phyloP scores from a whole-genome alignment of 35 echinoderm and acorn worm genomes.

The Lytechinus variegatus region DNA sequence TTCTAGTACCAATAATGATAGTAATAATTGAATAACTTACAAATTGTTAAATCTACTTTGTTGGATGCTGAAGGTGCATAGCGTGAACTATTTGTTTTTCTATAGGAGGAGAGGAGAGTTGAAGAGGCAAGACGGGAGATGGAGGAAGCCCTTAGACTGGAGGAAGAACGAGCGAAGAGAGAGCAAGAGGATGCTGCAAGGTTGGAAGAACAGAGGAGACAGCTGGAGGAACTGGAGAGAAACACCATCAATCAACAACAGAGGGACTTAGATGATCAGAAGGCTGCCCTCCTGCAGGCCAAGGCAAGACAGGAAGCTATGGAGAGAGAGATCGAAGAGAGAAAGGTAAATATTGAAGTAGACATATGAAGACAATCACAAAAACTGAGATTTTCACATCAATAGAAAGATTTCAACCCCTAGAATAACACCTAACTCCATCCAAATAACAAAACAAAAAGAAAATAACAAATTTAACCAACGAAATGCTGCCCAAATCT shows the following conservation, averaged over 20 bases:
- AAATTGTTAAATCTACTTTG: too few relatives aligned
- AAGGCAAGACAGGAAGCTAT: slow-evolving; percentile 47
- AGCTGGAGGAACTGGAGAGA: slow-evolving; percentile 70
- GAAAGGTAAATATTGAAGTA: background rate
- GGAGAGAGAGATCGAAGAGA: slow-evolving; percentile 58
- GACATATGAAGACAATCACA: too few relatives aligned
- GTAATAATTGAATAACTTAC: too few relatives aligned
- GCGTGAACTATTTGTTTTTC: background rate
- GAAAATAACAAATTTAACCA: too few relatives aligned
- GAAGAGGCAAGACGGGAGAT: slow-evolving; percentile 56
- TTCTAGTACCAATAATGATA: too few relatives aligned
- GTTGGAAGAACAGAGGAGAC: slow-evolving; percentile 63
- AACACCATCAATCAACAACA: slow-evolving; percentile 74
- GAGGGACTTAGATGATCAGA: slow-evolving; percentile 75
- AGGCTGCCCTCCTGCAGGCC: slow-evolving; percentile 60
- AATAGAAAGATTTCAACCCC: too few relatives aligned
- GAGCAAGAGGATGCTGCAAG: slow-evolving; percentile 67
- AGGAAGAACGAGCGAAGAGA: slow-evolving; percentile 55
- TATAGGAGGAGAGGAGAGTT: slow-evolving; percentile 73
- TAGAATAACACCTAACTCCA: too few relatives aligned
- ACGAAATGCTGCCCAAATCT: too few relatives aligned
- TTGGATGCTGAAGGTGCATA: too few relatives aligned
- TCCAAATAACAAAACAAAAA: too few relatives aligned
- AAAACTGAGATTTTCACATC: too few relatives aligned
- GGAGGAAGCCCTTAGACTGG: slow-evolving; percentile 54